A percentile compares a stretch with the other conserved stretches of the same genome.
Conservation (phyloP, 2,113 vertebrate genomes). For the Chinchilla lanigera region DNA sequence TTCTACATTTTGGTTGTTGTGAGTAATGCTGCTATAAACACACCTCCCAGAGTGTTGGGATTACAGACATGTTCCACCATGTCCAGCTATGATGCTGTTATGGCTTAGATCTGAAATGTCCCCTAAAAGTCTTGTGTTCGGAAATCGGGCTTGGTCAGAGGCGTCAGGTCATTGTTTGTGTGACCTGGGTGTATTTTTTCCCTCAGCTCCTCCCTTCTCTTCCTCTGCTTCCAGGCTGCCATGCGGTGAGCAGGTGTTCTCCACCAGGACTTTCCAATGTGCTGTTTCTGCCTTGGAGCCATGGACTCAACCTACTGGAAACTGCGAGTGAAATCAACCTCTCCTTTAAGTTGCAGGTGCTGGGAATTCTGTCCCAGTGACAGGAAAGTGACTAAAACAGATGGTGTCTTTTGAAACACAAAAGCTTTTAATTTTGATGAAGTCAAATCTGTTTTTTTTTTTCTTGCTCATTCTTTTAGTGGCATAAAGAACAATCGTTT, state of each 20-base stretch:
- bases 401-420: not conserved
- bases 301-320: not conserved
- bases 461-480: not conserved
- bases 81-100: not conserved
- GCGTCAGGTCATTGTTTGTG: not conserved
- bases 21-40: not conserved
- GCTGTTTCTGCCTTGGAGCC: not conserved
- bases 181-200: not conserved
- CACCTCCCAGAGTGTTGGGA: not conserved
- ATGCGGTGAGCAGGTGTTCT: not conserved
- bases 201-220: not conserved
- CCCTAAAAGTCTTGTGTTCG: not conserved
- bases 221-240: not conserved
- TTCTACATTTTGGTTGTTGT: slow-evolving; percentile 11
- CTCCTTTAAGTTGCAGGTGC: not conserved
- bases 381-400: not conserved
- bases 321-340: not conserved
- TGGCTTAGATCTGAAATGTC: not conserved
- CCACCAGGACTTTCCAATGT: not conserved
- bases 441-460: not conserved
- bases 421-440: slow-evolving; percentile 9
- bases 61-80: not conserved
- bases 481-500: not conserved
- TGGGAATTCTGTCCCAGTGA: not conserved
- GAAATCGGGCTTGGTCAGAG: not conserved